Percentiles rank a stretch among this genome's conserved stretches.
These are phyloP conservation scores for Ceyx cyanopectus DNA, from an alignment of 2,113 vertebrate genomes.

Conservation along the genomic window DNA sequence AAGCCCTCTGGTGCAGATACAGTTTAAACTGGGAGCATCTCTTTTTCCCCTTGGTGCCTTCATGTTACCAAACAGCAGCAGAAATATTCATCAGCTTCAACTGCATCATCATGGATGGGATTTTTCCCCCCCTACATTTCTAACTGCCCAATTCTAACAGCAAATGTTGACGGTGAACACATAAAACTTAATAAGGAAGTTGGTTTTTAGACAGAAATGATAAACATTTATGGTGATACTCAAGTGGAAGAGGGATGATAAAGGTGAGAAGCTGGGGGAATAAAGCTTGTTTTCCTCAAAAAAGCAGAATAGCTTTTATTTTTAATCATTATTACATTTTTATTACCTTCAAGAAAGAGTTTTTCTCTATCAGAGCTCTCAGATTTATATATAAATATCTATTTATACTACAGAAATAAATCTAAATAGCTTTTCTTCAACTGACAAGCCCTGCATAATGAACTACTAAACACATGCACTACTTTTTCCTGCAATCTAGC, in stretches of 20 bases:
- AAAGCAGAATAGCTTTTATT: background rate
- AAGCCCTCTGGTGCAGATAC: background rate
- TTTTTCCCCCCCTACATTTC: fast-evolving
- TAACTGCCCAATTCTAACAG: background rate
- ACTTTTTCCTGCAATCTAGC: background rate
- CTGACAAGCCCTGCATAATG: background rate
- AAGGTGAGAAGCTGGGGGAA: background rate
- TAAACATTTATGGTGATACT: background rate
- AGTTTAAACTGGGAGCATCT: background rate
- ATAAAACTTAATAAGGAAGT: background rate
- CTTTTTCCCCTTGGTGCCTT: background rate
- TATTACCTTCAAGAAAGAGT: background rate
- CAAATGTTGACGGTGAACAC: background rate
- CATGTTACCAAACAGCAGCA: background rate
- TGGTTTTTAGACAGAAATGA: background rate
- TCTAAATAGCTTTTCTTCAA: background rate
- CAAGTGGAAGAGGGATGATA: background rate
- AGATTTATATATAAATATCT: background rate
- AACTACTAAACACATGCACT: background rate
- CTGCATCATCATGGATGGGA: background rate
- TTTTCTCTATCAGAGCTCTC: background rate
- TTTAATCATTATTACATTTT: background rate
- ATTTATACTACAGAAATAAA: no score
- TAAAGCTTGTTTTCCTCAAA: background rate
- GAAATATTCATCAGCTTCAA: background rate